A percentile compares a stretch with the other conserved stretches of the same genome.
Evolutionary conservation across 1,140 invertebrate species (phyloP).

Genomic region (Pseudomyrmex pallidus): DNA sequence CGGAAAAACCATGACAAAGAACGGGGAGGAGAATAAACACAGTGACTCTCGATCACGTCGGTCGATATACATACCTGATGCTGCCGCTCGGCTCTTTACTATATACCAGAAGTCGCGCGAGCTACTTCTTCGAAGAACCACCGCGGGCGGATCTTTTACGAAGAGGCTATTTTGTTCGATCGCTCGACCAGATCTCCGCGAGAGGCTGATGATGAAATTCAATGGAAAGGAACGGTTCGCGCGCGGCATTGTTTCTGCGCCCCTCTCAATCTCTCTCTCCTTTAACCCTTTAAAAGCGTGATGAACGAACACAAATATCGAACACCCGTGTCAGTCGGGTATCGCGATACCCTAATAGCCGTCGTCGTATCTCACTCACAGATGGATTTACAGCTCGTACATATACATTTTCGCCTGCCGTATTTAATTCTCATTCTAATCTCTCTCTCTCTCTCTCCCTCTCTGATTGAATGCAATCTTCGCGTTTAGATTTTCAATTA

Average conservation of each 20-base stretch:
- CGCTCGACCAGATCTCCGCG: conserved; percentile 26
- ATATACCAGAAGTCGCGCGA: conserved; percentile 24
- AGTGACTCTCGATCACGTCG: conserved; percentile 55
- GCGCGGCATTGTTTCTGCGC: conserved; percentile 47
- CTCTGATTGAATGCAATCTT: background rate
- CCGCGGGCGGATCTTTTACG: conserved; percentile 27
- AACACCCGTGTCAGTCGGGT: background rate
- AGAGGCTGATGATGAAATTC: conserved; percentile 43
- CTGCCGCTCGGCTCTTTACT: background rate
- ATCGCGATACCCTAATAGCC: conserved; percentile 2
- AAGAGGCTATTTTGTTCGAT: conserved; percentile 49
- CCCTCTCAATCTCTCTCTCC: conserved; percentile 26
- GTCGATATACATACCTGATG: conserved; percentile 46
- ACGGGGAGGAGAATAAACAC: conserved; percentile 59
- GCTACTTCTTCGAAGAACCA: conserved; percentile 33
- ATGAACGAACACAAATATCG: conserved; percentile 36
- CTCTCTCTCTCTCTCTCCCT: background rate
- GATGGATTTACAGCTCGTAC: background rate
- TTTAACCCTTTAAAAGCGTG: conserved; percentile 28
- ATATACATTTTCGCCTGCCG: background rate
- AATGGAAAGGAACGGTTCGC: conserved; percentile 51
- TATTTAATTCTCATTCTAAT: conserved; percentile 12
- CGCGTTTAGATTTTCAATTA: background rate
- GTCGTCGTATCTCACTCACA: conserved; percentile 3
- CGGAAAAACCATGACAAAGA: conserved; percentile 59